A percentile compares a stretch with the other conserved stretches of the same genome.
Evolutionary conservation across 2,113 vertebrate genomes (phyloP).

Genomic region (mouse (Mus musculus)): DNA sequence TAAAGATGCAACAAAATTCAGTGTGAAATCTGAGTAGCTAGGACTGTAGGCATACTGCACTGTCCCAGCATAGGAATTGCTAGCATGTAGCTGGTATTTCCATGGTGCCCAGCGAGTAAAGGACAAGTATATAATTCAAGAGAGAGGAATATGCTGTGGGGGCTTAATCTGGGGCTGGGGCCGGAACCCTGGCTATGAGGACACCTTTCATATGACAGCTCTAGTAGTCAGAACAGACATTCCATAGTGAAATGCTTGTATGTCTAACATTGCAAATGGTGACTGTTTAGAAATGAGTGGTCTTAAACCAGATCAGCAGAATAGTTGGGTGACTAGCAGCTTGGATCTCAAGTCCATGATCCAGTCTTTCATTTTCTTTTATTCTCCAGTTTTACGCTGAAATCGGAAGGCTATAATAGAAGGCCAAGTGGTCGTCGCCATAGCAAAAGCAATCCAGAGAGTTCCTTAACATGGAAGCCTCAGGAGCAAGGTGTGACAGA

Average conservation of each 20-base stretch:
- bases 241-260: not conserved
- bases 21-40: not conserved
- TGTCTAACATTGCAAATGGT: not conserved
- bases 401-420: slow-evolving; percentile 64
- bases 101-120: not conserved
- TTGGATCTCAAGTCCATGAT: not conserved
- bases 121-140: not conserved
- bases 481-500: slow-evolving; percentile 56
- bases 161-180: not conserved
- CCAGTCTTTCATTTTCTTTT: not conserved
- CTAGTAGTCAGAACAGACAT: not conserved
- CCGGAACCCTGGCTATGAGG: not conserved
- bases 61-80: not conserved
- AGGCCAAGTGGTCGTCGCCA: slow-evolving; percentile 60
- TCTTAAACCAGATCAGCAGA: not conserved
- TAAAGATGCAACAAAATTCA: not conserved
- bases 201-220: not conserved
- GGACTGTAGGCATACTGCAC: too few species aligned
- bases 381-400: slow-evolving; percentile 63
- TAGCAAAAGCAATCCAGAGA: slow-evolving; percentile 60
- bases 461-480: slow-evolving; percentile 53
- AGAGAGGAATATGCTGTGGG: not conserved
- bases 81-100: not conserved
- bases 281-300: not conserved
- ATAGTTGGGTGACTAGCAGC: not conserved